Evolutionary conservation across 2,797 vertebrate species (phyloP).

Genomic region (Paramormyrops hopkinsi): DNA sequence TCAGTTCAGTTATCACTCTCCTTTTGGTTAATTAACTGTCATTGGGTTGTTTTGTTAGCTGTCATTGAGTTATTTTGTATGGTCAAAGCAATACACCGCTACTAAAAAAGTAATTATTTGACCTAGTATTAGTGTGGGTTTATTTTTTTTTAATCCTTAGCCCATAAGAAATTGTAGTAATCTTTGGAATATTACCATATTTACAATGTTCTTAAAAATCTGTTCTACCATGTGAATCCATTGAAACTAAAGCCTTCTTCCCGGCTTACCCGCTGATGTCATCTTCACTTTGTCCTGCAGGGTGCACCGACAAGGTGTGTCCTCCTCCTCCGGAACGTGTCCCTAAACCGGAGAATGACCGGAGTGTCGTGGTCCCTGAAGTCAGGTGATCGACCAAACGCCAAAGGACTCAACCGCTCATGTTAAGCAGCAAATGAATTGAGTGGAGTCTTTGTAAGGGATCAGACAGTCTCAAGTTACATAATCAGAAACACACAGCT

Average conservation of each 20-base stretch:
- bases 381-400: slow-evolving; percentile 48
- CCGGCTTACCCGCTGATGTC: not conserved
- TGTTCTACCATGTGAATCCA: not conserved
- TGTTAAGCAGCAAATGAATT: not conserved
- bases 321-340: slow-evolving; percentile 54
- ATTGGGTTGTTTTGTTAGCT: not conserved
- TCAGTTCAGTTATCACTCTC: not conserved
- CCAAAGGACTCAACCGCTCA: not conserved
- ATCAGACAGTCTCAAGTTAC: not conserved
- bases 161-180: not conserved
- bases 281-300: slow-evolving; percentile 8
- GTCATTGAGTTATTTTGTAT: not conserved
- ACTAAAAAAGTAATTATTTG: not conserved
- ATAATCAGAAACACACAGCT: not conserved
- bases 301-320: slow-evolving; percentile 44
- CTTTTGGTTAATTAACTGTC: not conserved
- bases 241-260: not conserved
- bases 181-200: not conserved
- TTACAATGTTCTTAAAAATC: not conserved
- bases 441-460: not conserved
- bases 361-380: slow-evolving; percentile 54
- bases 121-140: not conserved
- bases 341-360: slow-evolving; percentile 53
- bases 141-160: not conserved
- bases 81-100: not conserved